Base-by-base conservation (phyloP, 1,140 invertebrate genomes). In the Brachionus manjavacas region DNA sequence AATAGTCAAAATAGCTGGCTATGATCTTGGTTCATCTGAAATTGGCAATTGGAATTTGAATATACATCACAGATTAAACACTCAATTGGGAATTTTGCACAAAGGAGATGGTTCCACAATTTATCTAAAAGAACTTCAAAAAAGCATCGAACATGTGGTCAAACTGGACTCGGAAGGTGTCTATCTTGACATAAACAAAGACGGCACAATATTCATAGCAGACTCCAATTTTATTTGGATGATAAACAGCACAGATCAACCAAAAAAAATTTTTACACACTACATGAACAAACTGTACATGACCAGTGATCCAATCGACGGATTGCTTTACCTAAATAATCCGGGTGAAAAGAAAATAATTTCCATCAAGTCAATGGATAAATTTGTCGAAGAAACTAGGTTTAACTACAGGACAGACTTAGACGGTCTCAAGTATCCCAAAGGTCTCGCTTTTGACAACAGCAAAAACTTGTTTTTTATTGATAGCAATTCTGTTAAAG, bases 31-130 rank as follows among this genome's bases (percentile, higher is more conserved):
- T 76, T 97, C 97, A 43, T 96, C 95, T 0, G 95, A 97, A 88
- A 96, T 98, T 23, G 96, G 96, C 2, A 95, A 95, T 7, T 98
- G 96, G 96, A 97, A 97, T 89, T 89, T 99, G 78, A 95, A 98
- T 87, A 96, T 98, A 86, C 96, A 98, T 90, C 96, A 99, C 87
- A 91, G 95, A 85, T 97, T 98, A 89, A 98, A 98, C 88, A 96
- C 97, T 92, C 95, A 86, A 89, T 14, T 88, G 93, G 93, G 95
- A 28, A 97, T 98, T 85, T 91, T 98, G 1, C 96, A 98, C 89
- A 97, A 97, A 88, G 97, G 97, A 31, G 96, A 98, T 89, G 97
- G 97, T 23, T 94, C 95, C 0, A 98, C 96, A 87, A 95, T 97
- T 84, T 98, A 97, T 88, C 88, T 98, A 86, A 96, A 96, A 87